Evolutionary conservation across 92 coral and sea anemone genomes (phyloP).

Genomic region (Diadumene lineata): DNA sequence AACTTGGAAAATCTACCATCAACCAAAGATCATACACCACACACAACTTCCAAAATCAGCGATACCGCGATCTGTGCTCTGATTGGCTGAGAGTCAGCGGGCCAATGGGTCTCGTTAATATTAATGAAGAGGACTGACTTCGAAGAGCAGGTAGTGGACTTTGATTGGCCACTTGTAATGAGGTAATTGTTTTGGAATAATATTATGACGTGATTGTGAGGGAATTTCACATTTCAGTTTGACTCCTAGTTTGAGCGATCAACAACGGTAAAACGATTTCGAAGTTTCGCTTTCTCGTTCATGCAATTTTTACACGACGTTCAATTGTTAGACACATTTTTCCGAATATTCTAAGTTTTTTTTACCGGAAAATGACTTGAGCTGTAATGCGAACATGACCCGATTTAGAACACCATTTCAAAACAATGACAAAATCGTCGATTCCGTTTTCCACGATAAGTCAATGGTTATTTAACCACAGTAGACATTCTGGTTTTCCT

Average conservation of each 20-base stretch:
- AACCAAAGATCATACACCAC: conserved; percentile 61
- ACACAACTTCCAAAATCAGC: conserved; percentile 59
- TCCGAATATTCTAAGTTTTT: too few species aligned
- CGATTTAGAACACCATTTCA: not conserved
- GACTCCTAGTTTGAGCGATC: not conserved
- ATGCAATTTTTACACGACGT: not conserved
- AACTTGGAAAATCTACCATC: conserved; percentile 67
- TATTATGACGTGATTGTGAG: conserved; percentile 64
- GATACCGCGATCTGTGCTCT: conserved; percentile 62
- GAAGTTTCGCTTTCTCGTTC: not conserved
- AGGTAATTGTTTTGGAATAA: conserved; percentile 69
- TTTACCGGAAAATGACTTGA: not conserved
- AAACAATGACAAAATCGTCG: not conserved
- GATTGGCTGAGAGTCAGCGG: conserved; percentile 62
- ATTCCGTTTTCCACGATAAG: not conserved
- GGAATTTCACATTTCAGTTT: conserved; percentile 34
- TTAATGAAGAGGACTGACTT: conserved; percentile 54
- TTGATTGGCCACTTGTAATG: conserved; percentile 72
- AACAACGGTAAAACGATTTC: not conserved
- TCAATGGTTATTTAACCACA: too few species aligned
- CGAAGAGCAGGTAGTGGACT: conserved; percentile 60
- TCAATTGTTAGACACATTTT: not conserved
- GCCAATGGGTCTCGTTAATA: conserved; percentile 69
- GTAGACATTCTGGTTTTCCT: too few species aligned
- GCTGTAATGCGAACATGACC: not conserved